A percentile compares a stretch with the other conserved stretches of the same genome.
These are phyloP conservation scores for Egretta garzetta DNA, from an alignment of 2,113 vertebrate genomes.

Conservation along the genomic window DNA sequence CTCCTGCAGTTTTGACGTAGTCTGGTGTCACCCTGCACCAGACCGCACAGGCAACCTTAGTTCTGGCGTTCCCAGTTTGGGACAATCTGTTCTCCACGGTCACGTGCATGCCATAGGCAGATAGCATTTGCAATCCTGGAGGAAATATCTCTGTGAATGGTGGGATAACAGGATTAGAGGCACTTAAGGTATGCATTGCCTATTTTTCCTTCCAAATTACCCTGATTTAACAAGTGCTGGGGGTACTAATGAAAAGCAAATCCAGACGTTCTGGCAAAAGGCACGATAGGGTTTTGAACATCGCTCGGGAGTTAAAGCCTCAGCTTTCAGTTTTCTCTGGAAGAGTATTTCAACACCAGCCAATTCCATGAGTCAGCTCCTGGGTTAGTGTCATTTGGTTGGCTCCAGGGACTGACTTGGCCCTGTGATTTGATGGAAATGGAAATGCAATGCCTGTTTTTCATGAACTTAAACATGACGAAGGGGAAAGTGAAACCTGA, in stretches of 20 bases:
- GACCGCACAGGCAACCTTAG: background rate
- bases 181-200: background rate
- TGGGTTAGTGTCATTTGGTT: fast-evolving
- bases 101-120: background rate
- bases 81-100: background rate
- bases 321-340: background rate
- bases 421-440: background rate
- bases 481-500: background rate
- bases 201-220: background rate
- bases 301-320: background rate
- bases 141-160: background rate
- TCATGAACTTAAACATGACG: background rate
- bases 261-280: background rate
- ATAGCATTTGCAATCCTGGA: background rate
- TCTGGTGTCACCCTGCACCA: background rate
- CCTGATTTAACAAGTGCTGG: background rate
- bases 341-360: background rate
- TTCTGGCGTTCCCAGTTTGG: background rate
- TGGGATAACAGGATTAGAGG: background rate
- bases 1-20: background rate
- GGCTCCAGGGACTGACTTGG: background rate
- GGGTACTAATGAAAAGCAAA: background rate
- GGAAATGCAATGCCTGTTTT: background rate
- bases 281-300: background rate
- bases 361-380: background rate